Evolutionary conservation across 2,113 vertebrate genomes (phyloP).

Genomic region (Chloroceryle aenea): DNA sequence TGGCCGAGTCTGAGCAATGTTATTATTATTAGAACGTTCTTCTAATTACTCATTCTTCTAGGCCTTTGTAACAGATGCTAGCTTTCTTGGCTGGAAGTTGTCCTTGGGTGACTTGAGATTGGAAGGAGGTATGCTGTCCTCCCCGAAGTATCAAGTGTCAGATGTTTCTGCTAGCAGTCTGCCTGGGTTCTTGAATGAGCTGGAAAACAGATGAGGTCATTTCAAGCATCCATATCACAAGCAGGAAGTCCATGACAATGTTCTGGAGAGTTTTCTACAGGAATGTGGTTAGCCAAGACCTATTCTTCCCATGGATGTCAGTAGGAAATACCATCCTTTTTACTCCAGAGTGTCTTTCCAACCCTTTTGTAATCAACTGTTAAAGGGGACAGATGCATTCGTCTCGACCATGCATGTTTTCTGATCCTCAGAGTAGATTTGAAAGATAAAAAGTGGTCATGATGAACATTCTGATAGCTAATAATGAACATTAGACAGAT

Average conservation of each 20-base stretch:
- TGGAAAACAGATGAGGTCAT: background rate
- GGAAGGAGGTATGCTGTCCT: background rate
- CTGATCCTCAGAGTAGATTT: background rate
- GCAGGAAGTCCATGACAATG: background rate
- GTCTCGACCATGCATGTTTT: background rate
- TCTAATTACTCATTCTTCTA: background rate
- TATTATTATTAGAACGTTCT: background rate
- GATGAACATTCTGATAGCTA: background rate
- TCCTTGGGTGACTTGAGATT: background rate
- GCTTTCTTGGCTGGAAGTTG: background rate
- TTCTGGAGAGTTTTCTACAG: background rate
- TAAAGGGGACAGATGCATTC: background rate
- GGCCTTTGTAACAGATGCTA: background rate
- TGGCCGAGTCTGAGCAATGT: background rate
- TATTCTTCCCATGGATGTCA: background rate
- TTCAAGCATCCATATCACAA: background rate
- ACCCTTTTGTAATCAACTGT: background rate
- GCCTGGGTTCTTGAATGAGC: background rate
- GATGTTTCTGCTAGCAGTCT: background rate
- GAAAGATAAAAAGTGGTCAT: background rate
- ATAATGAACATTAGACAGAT: background rate
- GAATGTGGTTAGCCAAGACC: background rate
- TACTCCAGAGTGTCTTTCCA: background rate
- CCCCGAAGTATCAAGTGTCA: background rate
- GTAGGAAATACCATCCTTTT: background rate